Evolutionary conservation across 2,113 vertebrate genomes (phyloP), one percentile per base, ranked within the genome.

Genomic region (Sminthopsis crassicaudata): DNA sequence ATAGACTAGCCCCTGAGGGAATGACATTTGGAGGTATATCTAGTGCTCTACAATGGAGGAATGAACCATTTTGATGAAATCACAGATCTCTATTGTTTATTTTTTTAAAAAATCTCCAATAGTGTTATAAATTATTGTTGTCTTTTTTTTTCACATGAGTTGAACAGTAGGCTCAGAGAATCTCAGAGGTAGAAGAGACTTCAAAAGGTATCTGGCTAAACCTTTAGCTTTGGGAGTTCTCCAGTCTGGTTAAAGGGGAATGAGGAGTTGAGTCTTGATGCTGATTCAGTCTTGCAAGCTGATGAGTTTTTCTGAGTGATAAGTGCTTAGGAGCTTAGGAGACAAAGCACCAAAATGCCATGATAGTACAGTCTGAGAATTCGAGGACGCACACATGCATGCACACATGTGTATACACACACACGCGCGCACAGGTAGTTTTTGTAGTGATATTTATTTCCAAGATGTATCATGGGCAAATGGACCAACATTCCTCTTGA

Each of bases 21-120:
- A 3, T 0, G 52, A 46, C 92, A 91, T 46, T 92, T 95, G 89
- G 30, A 94, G 92, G 91, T 94, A 1, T 90, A 53, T 60, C 93
- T 52, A 90, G 46, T 93, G 12, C 76, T 94, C 91, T 89, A 67
- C 51, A 48, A 26, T 22, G 5, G 19, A 22, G 36, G n/a, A 84
- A 84, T 16, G 19, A 84, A 42, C 36, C 19, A 42, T 42, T 19
- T 84, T 84, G 36, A 42, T n/a, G 67, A 84, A 84, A 22, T 84
- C 19, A 84, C n/a, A 5, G 16, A 84, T 84, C 67, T 84, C n/a
- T n/a, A 42, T 19, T 84, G 19, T 23, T 76, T 84, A 22, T 36
- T 76, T 36, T 67, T 11, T n/a, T 2, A n/a, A 48, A 6, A 42
- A 84, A 84, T 42, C 16, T 16, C 36, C 67, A n/a, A 0, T 36